A percentile compares a stretch with the other conserved stretches of the same genome.
Evolutionary conservation across 2,113 vertebrate genomes (phyloP).

Genomic region (Dendropsophus ebraccatus): DNA sequence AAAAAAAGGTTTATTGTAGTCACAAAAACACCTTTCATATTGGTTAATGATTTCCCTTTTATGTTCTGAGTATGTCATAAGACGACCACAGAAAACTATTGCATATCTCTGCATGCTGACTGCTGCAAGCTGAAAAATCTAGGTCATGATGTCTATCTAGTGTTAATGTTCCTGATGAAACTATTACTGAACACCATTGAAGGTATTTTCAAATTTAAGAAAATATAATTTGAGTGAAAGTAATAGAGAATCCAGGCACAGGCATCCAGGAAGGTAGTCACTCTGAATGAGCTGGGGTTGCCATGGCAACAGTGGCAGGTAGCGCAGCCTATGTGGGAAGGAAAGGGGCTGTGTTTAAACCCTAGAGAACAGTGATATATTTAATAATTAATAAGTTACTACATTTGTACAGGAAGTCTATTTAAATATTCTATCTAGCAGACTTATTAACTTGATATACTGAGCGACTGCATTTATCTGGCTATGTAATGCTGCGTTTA

Average conservation of each 20-base stretch:
- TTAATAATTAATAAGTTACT: constrained; percentile 39
- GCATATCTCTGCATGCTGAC: not conserved
- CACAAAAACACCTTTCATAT: too few relatives aligned
- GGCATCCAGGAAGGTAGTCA: not conserved
- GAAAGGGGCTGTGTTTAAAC: not conserved
- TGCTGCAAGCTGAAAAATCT: not conserved
- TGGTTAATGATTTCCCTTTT: too few relatives aligned
- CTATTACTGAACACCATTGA: not conserved
- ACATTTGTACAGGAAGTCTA: constrained; percentile 1
- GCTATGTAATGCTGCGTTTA: too few relatives aligned
- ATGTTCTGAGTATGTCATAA: too few relatives aligned
- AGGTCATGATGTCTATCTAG: not conserved
- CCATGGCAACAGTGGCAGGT: constrained; percentile 69
- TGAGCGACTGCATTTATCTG: not conserved
- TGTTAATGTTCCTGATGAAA: not conserved
- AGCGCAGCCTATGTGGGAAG: constrained; percentile 47
- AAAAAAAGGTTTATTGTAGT: too few relatives aligned
- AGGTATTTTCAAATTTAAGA: not conserved
- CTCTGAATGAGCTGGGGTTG: constrained; percentile 58
- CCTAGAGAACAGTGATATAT: not conserved
- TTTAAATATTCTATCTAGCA: constrained; percentile 16
- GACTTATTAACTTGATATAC: not conserved
- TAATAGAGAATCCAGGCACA: constrained; percentile 56
- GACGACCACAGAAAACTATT: too few relatives aligned
- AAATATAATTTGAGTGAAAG: constrained; percentile 57